Conservation (phyloP, 2,797 vertebrate genomes). For the Mycteria americana region DNA sequence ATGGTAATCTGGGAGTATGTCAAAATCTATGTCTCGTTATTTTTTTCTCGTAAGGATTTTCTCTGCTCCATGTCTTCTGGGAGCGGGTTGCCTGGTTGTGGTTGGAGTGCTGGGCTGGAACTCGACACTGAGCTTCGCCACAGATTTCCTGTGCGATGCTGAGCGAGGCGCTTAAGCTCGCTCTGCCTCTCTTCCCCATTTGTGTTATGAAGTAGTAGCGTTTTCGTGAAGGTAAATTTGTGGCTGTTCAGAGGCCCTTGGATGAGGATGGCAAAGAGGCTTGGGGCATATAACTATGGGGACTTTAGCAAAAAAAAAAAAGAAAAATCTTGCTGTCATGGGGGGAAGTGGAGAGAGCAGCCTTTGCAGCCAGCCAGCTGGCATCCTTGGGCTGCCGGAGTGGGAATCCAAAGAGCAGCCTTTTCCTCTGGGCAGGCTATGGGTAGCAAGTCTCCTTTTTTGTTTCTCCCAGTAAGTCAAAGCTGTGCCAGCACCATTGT, state of each 20-base stretch:
- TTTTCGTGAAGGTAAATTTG: neutral
- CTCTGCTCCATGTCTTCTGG: neutral
- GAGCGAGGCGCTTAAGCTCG: neutral
- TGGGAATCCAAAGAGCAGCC: conserved; percentile 5
- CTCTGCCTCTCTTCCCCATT: neutral
- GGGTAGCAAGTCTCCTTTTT: neutral
- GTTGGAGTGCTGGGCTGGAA: neutral
- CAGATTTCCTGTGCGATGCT: neutral
- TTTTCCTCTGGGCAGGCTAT: conserved; percentile 14
- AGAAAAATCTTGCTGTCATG: neutral
- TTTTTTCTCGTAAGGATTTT: neutral
- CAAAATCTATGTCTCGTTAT: neutral
- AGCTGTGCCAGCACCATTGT: conserved; percentile 51
- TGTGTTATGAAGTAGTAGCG: rapidly evolving
- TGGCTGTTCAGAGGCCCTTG: neutral
- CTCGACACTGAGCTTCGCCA: neutral
- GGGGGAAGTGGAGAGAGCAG: neutral
- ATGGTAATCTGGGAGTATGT: neutral
- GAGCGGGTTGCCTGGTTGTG: neutral
- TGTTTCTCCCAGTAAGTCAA: neutral
- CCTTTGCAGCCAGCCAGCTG: conserved; percentile 3
- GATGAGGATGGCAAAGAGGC: neutral
- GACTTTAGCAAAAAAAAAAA: neutral
- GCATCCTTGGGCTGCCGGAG: neutral
- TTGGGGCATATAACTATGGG: neutral